These are phyloP conservation scores for Pedionomus torquatus DNA, from an alignment of 2,113 vertebrate species.

Conservation along the genomic window DNA sequence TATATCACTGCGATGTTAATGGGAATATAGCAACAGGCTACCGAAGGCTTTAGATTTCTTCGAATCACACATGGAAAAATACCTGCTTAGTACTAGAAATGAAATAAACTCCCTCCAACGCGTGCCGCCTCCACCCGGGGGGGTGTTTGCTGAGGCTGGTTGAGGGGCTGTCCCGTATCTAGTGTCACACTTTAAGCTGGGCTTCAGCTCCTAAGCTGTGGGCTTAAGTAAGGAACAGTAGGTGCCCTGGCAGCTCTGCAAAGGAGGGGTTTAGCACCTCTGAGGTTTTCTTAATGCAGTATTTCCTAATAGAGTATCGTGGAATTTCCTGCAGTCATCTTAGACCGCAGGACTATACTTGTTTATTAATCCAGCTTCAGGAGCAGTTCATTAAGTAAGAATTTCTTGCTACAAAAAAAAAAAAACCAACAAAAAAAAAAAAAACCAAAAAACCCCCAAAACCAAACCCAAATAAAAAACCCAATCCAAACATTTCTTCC, in stretches of 20 bases:
- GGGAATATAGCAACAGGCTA: background rate
- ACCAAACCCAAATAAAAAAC: no score
- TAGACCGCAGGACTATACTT: background rate
- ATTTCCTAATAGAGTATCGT: background rate
- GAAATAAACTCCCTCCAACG: background rate
- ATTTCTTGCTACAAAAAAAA: background rate
- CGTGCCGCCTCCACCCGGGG: background rate
- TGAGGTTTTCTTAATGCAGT: background rate
- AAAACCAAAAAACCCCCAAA: no score
- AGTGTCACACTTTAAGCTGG: background rate
- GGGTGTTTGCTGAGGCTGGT: background rate
- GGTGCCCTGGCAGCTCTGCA: background rate
- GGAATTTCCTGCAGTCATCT: background rate
- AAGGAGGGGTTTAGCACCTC: background rate
- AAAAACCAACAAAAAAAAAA: background rate
- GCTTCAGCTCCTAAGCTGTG: accelerated
- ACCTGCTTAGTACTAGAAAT: background rate
- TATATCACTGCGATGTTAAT: background rate
- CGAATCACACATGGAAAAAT: background rate
- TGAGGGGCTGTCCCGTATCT: background rate
- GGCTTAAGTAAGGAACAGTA: background rate
- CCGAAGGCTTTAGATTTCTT: background rate
- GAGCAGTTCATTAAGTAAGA: background rate
- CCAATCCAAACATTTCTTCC: background rate
- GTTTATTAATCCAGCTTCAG: background rate